A percentile compares a stretch with the other conserved stretches of the same genome.
Evolutionary conservation across 2,888 invertebrate species (phyloP).

Genomic region (Cordilura impudica): DNA sequence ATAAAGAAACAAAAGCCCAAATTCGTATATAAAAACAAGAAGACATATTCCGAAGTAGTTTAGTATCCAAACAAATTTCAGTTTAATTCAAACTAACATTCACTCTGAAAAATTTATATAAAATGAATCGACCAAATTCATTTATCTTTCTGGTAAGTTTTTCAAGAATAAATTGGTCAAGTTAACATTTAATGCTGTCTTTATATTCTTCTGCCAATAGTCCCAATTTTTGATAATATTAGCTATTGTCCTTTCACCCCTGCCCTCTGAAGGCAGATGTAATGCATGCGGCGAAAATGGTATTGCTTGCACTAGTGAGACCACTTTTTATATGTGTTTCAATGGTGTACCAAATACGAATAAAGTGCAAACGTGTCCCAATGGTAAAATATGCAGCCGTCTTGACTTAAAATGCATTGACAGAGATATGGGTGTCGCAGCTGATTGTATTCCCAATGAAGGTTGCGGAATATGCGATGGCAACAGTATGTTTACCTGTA

Average conservation of each 20-base stretch:
- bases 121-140: background rate
- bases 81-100: too few species aligned
- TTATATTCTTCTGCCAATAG: background rate
- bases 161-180: background rate
- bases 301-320: slow-evolving; percentile 68
- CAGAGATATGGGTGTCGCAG: background rate
- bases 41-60: background rate
- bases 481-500: slow-evolving; percentile 66
- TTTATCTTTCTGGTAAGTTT: background rate
- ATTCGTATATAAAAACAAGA: background rate
- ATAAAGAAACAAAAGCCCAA: background rate
- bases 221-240: background rate
- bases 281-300: slow-evolving; percentile 65
- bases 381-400: slow-evolving; percentile 65
- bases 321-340: slow-evolving; percentile 67
- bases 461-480: slow-evolving; percentile 66
- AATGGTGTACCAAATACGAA: background rate
- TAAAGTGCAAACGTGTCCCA: slow-evolving; percentile 57
- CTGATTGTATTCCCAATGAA: slow-evolving; percentile 52
- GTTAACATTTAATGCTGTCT: background rate
- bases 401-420: slow-evolving; percentile 28
- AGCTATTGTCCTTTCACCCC: slow-evolving; percentile 25
- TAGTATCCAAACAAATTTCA: background rate
- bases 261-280: slow-evolving; percentile 60
- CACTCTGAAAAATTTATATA: background rate